Base-by-base conservation (phyloP, 2,113 vertebrate genomes). In the Ceratotherium simum region DNA sequence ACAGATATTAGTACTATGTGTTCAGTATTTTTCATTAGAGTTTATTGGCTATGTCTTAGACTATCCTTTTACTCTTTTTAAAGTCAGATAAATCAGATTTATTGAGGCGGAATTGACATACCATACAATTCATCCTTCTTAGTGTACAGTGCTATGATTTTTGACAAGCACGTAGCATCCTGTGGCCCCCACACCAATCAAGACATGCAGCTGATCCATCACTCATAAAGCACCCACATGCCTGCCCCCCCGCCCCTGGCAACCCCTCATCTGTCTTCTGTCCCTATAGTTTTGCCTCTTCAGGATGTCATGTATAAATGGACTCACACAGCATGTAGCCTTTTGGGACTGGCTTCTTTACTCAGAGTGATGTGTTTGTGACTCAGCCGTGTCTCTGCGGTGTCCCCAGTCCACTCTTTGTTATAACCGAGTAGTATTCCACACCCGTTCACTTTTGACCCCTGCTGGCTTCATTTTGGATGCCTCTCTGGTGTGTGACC, bases 351-450 rank as follows among this genome's bases (percentile, higher is more conserved):
- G 18, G 9, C 79, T 27, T 17, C 56, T 27, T 33, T 11, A 8
- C 5, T 3, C 4, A 10, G 1, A 5, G 0, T 21, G 0, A 6
- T 0, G 1, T 4, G 1, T 54, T 75, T 36, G 13, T 1, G 0
- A 10, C 27, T 60, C 20, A 54, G n/a, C 3, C 10, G 25, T 48
- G 27, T 1, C 6, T 12, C 36, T 4, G 20, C 23, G 17, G 3
- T 36, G 60, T 48, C 51, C 8, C 36, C 1, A 21, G n/a, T 5
- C 64, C 13, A 2, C 29, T 51, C 51, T 70, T 76, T 60, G 20
- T 58, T 23, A 1, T 51, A 33, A 48, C 48, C 20, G 11, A 25
- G 36, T 36, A 33, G 3, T 54, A 8, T 6, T 69, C 31, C 31
- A 17, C 10, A 23, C 29, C 21, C 73, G 12, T 62, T 33, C 10